A percentile compares a stretch with the other conserved stretches of the same genome.
Conservation (phyloP, 2,888 invertebrate genomes). For the Napeogenes sylphis region DNA sequence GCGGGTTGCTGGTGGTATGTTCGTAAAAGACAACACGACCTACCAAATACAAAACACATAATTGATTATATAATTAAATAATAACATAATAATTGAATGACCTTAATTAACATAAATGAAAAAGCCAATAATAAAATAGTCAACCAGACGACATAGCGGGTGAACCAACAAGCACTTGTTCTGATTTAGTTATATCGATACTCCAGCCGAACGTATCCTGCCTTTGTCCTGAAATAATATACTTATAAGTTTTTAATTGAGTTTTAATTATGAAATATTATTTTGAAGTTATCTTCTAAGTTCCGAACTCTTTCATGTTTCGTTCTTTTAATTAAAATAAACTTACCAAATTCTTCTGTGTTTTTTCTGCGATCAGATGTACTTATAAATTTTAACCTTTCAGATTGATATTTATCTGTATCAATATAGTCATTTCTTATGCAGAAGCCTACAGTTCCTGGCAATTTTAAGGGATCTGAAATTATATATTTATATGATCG, state of each 20-base stretch:
- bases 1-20: slow-evolving; percentile 1
- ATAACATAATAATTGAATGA: too few relatives aligned
- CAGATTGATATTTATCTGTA: neutral
- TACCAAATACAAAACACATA: slow-evolving; percentile 6
- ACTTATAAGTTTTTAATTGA: neutral
- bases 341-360: neutral
- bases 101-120: too few relatives aligned
- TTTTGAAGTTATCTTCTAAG: too few relatives aligned
- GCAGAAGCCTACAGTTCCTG: neutral
- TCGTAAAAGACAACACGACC: slow-evolving; percentile 18
- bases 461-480: neutral
- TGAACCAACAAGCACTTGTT: slow-evolving; percentile 37
- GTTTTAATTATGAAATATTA: too few relatives aligned
- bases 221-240: slow-evolving; percentile 38
- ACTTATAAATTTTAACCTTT: neutral
- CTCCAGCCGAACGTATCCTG: slow-evolving; percentile 58
- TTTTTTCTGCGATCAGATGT: neutral
- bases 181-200: slow-evolving; percentile 36
- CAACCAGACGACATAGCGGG: slow-evolving; percentile 46
- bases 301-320: neutral
- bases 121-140: too few relatives aligned
- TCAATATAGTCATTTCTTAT: neutral
- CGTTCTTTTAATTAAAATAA: neutral
- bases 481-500: neutral
- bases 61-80: neutral